Evolutionary conservation across 1,140 invertebrate species (phyloP).

Genomic region (Musca domestica): DNA sequence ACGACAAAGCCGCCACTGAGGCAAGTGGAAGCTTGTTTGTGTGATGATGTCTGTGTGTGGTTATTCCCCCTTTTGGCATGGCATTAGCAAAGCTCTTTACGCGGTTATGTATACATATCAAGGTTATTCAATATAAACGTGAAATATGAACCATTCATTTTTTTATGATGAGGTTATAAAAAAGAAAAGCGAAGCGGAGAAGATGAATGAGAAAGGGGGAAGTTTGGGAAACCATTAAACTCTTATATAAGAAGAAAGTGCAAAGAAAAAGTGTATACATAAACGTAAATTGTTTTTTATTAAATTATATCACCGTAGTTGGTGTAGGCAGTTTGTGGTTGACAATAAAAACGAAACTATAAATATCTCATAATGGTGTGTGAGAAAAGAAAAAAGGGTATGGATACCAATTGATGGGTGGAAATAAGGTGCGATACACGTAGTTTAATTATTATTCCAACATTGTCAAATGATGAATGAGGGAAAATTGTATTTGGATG

Average conservation of each 20-base stretch:
- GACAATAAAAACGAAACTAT: too few species aligned
- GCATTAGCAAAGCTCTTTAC: too few species aligned
- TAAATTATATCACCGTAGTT: neutral
- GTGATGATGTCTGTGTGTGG: neutral
- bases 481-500: too few species aligned
- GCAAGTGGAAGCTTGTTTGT: neutral
- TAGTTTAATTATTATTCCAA: too few species aligned
- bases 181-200: neutral
- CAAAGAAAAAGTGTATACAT: neutral
- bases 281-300: slow-evolving; percentile 18
- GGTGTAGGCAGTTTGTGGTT: too few species aligned
- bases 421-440: too few species aligned
- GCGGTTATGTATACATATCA: too few species aligned
- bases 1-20: too few species aligned
- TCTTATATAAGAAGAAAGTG: neutral
- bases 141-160: slow-evolving; percentile 14
- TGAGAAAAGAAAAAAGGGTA: too few species aligned
- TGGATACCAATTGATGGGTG: too few species aligned
- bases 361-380: too few species aligned
- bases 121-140: neutral
- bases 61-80: neutral
- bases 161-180: neutral
- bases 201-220: neutral
- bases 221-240: neutral
- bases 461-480: too few species aligned